Evolutionary conservation across 2,888 invertebrate genomes (phyloP).

Genomic region (Phengaris arion): DNA sequence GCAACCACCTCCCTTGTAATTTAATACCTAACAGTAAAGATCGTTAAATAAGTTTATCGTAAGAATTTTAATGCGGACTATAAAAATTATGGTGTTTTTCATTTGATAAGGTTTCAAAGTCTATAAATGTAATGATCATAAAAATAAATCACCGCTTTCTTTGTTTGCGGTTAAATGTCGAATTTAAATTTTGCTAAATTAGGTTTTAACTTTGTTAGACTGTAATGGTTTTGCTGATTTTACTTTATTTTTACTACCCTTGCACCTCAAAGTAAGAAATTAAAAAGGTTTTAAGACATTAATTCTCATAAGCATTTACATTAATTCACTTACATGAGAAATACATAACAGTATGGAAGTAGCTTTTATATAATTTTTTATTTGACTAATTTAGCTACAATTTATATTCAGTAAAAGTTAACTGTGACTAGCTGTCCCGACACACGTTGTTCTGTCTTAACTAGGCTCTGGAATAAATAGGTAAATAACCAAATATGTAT

Average conservation of each 20-base stretch:
- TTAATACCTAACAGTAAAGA: conserved; percentile 34
- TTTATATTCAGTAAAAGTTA: too few relatives aligned
- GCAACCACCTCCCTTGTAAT: conserved; percentile 47
- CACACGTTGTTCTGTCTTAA: too few relatives aligned
- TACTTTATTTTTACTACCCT: not conserved
- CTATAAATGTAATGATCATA: conserved; percentile 2
- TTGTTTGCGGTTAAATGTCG: not conserved
- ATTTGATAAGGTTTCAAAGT: conserved; percentile 15
- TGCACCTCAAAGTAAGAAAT: not conserved
- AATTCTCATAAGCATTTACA: too few relatives aligned
- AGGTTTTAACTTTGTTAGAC: not conserved
- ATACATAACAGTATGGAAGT: too few relatives aligned
- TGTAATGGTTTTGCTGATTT: not conserved
- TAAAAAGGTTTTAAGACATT: too few relatives aligned
- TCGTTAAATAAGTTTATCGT: conserved; percentile 25
- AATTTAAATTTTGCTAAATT: not conserved
- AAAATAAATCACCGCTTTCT: not conserved
- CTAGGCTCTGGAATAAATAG: too few relatives aligned
- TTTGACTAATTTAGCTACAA: too few relatives aligned
- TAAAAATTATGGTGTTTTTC: not conserved
- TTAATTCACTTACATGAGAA: too few relatives aligned
- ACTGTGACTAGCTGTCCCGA: too few relatives aligned
- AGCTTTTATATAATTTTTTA: too few relatives aligned
- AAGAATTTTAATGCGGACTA: conserved; percentile 17
- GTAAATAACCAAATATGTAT: too few relatives aligned